Evolutionary conservation across 1,140 invertebrate genomes (phyloP), one percentile per base, ranked within the genome.

Genomic region (Zaprionus tsacasi): DNA sequence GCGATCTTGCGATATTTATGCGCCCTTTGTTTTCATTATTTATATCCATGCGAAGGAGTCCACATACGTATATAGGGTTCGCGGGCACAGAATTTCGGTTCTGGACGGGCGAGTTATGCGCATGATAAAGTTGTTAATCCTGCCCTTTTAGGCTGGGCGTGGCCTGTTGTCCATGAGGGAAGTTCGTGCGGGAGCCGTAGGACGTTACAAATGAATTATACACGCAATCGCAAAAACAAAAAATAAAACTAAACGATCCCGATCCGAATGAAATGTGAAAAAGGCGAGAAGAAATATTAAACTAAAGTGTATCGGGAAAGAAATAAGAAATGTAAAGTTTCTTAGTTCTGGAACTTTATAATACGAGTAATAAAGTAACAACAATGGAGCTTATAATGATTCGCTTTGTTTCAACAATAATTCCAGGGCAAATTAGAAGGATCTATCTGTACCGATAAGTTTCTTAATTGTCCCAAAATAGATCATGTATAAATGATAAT

Each of bases 101-200:
- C 63, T 33, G 61, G 38, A 58, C 17, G 38, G 57, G 52, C 30
- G 30, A 21, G 11, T 54, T 67, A 33, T 58, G 43, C 43, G 73
- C 72, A 70, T 83, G 77, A 88, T 88, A 78, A 88, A 87, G 82
- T 70, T 82, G 82, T 87, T 87, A 86, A 82, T 70, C 57, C 45
- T 67, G 71, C 38, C 70, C 54, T 27, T 10, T 17, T 33, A 21
- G 15, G 10, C 12, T 27, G 66, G 83, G 83, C 70, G 83, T 82
- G 77, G 40, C 65, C 70, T 82, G 50, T 82, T 79, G 78, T 68
- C 59, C 56, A 30, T 78, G 70, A 73, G 70, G 69, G 57, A 70
- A 69, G 30, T 12, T 38, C 11, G 6, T 45, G 40, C n/a, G n/a
- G 48, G 61, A 72, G 70, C 66, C 36, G 43, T 63, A 54, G 64